Conservation (phyloP, 2,888 invertebrate species). For the Agrilus mali region DNA sequence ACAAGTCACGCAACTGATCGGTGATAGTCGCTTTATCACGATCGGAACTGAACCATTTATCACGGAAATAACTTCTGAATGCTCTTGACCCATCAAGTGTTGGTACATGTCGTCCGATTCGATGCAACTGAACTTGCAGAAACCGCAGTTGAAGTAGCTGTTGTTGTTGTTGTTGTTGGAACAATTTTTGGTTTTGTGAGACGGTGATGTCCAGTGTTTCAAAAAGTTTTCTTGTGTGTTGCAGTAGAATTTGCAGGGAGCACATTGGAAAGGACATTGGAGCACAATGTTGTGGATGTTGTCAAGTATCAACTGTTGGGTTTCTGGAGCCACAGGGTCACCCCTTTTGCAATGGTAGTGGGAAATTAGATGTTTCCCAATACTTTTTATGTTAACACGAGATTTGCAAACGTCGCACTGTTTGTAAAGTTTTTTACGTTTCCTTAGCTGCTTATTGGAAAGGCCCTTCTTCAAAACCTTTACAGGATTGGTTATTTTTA, state of each 20-base stretch:
- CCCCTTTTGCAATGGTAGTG: conserved; percentile 73
- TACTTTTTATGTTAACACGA: conserved; percentile 50
- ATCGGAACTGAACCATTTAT: conserved; percentile 74
- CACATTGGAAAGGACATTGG: conserved; percentile 78
- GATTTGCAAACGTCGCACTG: conserved; percentile 62
- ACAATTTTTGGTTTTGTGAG: conserved; percentile 41
- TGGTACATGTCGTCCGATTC: conserved; percentile 51
- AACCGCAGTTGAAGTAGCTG: conserved; percentile 59
- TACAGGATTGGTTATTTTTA: not conserved
- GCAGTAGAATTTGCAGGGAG: conserved; percentile 72
- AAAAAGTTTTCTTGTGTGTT: conserved; percentile 60
- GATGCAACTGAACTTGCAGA: conserved; percentile 58
- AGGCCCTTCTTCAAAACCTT: conserved; percentile 13
- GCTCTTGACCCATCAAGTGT: conserved; percentile 53
- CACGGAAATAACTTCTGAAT: conserved; percentile 59
- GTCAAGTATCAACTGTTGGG: conserved; percentile 53
- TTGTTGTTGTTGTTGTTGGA: conserved; percentile 41
- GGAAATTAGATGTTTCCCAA: conserved; percentile 78
- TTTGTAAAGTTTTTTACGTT: conserved; percentile 43
- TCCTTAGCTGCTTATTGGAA: not conserved
- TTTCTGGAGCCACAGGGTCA: conserved; percentile 41
- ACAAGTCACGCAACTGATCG: conserved; percentile 55
- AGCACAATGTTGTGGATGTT: conserved; percentile 67
- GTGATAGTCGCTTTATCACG: conserved; percentile 53
- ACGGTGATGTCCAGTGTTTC: conserved; percentile 58